phyloP scores from a whole-genome alignment of 2,888 invertebrate species.

The Toxonevra muliebris region DNA sequence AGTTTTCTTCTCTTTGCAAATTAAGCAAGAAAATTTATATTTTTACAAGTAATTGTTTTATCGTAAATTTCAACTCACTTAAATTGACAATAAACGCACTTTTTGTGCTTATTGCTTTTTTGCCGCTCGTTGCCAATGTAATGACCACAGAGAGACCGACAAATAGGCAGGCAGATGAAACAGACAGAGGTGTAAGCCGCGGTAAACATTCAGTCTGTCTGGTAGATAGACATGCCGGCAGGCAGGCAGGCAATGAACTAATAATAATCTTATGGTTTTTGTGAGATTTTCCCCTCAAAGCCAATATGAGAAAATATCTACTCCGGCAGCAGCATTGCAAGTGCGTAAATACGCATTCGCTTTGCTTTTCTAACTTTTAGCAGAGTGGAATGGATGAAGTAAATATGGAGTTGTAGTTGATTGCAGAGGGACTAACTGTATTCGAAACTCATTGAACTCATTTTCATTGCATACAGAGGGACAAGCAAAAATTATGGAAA shows the following conservation, averaged over 20 bases:
- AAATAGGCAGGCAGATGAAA: constrained; percentile 38
- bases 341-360: no score
- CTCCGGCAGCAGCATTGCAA: no score
- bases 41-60: constrained; percentile 10
- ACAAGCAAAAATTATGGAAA: no score
- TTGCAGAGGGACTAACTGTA: no score
- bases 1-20: neutral
- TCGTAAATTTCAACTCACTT: constrained; percentile 23
- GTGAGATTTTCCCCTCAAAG: neutral
- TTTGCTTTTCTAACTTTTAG: no score
- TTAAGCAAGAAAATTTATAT: constrained; percentile 1
- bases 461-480: no score
- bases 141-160: constrained; percentile 33
- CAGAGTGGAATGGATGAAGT: no score
- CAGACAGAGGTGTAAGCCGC: no score
- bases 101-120: neutral
- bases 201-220: no score
- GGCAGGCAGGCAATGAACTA: constrained; percentile 4
- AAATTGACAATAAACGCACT: constrained; percentile 16
- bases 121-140: neutral
- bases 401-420: no score
- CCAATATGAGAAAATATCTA: neutral
- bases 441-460: no score
- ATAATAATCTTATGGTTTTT: neutral
- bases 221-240: neutral